Base-by-base conservation (phyloP, 1,140 invertebrate species). In the Cephus cinctus region DNA sequence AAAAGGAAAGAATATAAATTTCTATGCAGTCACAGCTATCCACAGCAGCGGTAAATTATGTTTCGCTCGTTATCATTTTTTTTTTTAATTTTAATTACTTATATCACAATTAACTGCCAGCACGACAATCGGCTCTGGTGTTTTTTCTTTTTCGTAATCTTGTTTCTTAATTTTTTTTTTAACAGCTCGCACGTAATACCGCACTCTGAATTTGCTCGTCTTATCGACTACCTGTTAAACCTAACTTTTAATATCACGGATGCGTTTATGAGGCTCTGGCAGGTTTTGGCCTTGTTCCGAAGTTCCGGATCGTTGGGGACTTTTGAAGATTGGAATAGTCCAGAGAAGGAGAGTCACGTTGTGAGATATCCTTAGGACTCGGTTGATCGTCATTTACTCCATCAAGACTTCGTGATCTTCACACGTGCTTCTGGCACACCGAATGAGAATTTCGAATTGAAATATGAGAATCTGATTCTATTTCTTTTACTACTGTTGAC, bases 41-140 rank as follows among this genome's bases (percentile, higher is more conserved):
- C 60, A 69, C 56, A 65, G 52, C 51, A 65, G 56, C 52, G 51
- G 39, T 53, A 61, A n/a, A 56, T 54, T 63, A 61, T 63, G 56
- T 61, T 63, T 63, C 58, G 49, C 49, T 61, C 58, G 36, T 61
- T n/a, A n/a, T n/a, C n/a, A n/a, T n/a, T n/a, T n/a, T n/a, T n/a
- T n/a, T n/a, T n/a, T n/a, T 55, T 62, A 59, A 60, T 66, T n/a
- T n/a, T n/a, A 64, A 65, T 67, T 67, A 69, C 20, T 61, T 63
- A 59, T 70, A 72, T 73, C 69, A 73, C 68, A 73, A 70, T 70
- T 53, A 67, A 71, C 69, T 64, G 61, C 65, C 61, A 60, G 56
- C 57, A 57, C 57, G 67, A n/a, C n/a, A n/a, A n/a, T n/a, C n/a
- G n/a, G n/a, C n/a, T n/a, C n/a, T n/a, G n/a, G n/a, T n/a, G n/a